Evolutionary conservation across 1,140 invertebrate species (phyloP).

Genomic region (Aphaenogaster floridana): DNA sequence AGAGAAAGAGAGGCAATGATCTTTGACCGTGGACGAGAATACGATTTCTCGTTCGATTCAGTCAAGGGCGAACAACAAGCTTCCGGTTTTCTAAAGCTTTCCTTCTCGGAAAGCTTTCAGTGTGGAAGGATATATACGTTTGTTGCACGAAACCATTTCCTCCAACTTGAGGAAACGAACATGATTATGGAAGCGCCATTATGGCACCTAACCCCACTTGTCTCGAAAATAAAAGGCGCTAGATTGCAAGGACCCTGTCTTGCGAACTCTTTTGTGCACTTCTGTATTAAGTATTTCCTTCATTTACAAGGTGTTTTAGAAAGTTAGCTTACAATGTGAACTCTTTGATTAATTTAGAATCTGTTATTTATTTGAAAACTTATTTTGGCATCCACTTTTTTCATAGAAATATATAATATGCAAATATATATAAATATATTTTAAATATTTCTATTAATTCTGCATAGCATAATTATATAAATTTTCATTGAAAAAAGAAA

Average conservation of each 20-base stretch:
- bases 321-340: not conserved
- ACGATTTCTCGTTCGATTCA: slow-evolving; percentile 55
- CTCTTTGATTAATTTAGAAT: slow-evolving; percentile 17
- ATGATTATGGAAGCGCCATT: slow-evolving; percentile 66
- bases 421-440: not conserved
- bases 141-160: slow-evolving; percentile 18
- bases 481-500: not conserved
- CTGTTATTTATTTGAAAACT: not conserved
- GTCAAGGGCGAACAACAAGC: slow-evolving; percentile 68
- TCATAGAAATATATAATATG: too few species aligned
- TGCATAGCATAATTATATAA: not conserved
- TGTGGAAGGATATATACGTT: slow-evolving; percentile 44
- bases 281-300: not conserved
- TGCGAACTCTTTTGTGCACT: not conserved
- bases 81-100: slow-evolving; percentile 43
- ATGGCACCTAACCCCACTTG: slow-evolving; percentile 47
- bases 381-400: not conserved
- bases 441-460: not conserved
- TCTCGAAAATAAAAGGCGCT: slow-evolving; percentile 10
- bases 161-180: slow-evolving; percentile 8
- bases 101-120: slow-evolving; percentile 52
- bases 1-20: slow-evolving; percentile 38
- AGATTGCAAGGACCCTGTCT: not conserved
- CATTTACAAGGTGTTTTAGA: not conserved
- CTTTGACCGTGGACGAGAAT: slow-evolving; percentile 69